These are phyloP conservation scores for Teleopsis dalmanni DNA, from an alignment of 1,140 invertebrate genomes.

Conservation along the genomic window DNA sequence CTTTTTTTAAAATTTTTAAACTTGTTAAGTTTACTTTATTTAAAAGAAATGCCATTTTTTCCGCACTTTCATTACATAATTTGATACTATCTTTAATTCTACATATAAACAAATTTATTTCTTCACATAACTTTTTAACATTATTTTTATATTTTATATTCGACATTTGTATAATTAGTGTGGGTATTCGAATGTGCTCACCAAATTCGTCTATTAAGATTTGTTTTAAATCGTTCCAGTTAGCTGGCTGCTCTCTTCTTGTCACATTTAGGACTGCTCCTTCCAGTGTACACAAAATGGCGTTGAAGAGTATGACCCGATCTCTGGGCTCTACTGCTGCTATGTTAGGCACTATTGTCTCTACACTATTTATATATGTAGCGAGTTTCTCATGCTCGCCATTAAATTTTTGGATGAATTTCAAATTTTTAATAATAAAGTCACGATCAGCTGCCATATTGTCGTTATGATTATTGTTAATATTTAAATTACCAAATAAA, in stretches of 20 bases:
- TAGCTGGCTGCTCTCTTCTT: not conserved
- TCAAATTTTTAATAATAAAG: no score
- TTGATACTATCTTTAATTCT: constrained; percentile 8
- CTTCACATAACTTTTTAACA: constrained; percentile 1
- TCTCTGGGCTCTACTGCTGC: not conserved
- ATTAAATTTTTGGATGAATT: constrained; percentile 1
- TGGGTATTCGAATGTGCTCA: not conserved
- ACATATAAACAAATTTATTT: constrained; percentile 1
- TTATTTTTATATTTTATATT: constrained; percentile 9
- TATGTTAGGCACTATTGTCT: not conserved
- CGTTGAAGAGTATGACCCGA: not conserved
- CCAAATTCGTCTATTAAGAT: constrained; percentile 3
- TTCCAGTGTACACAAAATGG: not conserved
- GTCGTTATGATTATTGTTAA: no score
- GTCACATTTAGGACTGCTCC: not conserved
- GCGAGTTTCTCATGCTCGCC: not conserved
- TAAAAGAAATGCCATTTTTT: not conserved
- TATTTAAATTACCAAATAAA: no score
- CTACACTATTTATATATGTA: not conserved
- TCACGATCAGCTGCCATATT: no score
- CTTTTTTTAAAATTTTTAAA: constrained; percentile 3
- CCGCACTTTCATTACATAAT: constrained; percentile 1
- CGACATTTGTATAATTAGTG: constrained; percentile 2
- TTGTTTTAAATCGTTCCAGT: constrained; percentile 1
- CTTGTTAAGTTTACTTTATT: constrained; percentile 1